Evolutionary conservation across 2,797 vertebrate species (phyloP).

Genomic region (Danio albolineatus): DNA sequence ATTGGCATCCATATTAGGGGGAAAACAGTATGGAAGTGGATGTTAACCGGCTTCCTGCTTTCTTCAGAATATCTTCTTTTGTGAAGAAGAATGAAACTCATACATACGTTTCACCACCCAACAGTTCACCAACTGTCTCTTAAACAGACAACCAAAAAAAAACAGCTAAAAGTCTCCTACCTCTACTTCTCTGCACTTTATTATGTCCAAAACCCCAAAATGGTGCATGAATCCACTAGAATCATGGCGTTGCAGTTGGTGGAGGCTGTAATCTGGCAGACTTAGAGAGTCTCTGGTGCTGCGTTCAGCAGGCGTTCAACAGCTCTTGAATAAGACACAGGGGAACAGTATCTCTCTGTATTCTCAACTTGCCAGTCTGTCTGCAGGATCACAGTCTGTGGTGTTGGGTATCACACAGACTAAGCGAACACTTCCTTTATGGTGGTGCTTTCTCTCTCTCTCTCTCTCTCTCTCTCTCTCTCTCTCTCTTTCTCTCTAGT

Average conservation of each 20-base stretch:
- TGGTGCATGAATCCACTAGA: not conserved
- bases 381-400: slow-evolving; percentile 61
- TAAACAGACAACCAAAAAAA: slow-evolving; percentile 10
- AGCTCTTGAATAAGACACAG: slow-evolving; percentile 58
- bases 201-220: slow-evolving; percentile 21
- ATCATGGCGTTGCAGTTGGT: slow-evolving; percentile 1
- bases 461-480: slow-evolving; percentile 49
- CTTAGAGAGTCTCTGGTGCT: slow-evolving; percentile 53
- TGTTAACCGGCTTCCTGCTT: too few relatives aligned
- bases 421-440: slow-evolving; percentile 60
- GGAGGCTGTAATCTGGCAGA: slow-evolving; percentile 31
- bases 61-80: too few relatives aligned
- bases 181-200: slow-evolving; percentile 6
- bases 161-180: slow-evolving; percentile 24
- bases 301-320: slow-evolving; percentile 45
- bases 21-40: too few relatives aligned
- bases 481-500: slow-evolving; percentile 39
- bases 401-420: slow-evolving; percentile 58
- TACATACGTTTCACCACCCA: too few relatives aligned
- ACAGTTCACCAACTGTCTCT: too few relatives aligned
- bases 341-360: slow-evolving; percentile 56
- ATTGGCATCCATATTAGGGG: too few relatives aligned
- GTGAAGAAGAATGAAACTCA: too few relatives aligned
- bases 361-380: slow-evolving; percentile 57
- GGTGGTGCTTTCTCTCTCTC: slow-evolving; percentile 44